phyloP scores from a whole-genome alignment of 2,113 vertebrate species.

The Ginglymostoma cirratum region DNA sequence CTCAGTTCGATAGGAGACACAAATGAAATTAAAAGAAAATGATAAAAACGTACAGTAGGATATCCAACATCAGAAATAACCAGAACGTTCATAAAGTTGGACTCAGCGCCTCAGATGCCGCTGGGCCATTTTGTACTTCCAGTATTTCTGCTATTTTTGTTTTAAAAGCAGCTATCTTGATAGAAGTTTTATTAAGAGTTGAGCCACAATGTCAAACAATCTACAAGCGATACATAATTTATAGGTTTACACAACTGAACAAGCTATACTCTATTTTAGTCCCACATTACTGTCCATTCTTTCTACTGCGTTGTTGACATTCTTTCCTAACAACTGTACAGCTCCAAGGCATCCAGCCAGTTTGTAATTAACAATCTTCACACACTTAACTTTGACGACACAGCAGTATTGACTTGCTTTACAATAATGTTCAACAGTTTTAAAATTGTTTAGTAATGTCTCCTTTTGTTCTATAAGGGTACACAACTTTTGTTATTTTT shows the following conservation, averaged over 20 bases:
- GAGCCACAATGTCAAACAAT: not conserved
- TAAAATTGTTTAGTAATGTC: slow-evolving; percentile 3
- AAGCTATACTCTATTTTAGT: not conserved
- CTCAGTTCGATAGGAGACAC: not conserved
- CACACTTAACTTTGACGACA: not conserved
- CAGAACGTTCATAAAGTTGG: not conserved
- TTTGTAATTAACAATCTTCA: not conserved
- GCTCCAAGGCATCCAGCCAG: slow-evolving; percentile 9
- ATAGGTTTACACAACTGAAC: not conserved
- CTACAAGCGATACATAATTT: not conserved
- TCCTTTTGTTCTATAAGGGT: not conserved
- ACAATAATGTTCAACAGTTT: not conserved
- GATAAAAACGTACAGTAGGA: not conserved
- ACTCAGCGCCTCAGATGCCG: not conserved
- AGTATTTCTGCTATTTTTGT: not conserved
- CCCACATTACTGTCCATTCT: not conserved
- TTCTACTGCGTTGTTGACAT: slow-evolving; percentile 12
- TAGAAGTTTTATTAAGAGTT: not conserved
- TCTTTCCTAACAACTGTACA: slow-evolving; percentile 31
- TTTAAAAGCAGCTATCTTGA: not conserved
- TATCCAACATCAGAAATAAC: not conserved
- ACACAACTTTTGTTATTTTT: not conserved
- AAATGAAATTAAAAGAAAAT: not conserved
- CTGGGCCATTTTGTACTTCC: not conserved
- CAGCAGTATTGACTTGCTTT: not conserved